A percentile compares a stretch with the other conserved stretches of the same genome.
Evolutionary conservation across 1,140 invertebrate species (phyloP).

Genomic region (Bombyx mandarina): DNA sequence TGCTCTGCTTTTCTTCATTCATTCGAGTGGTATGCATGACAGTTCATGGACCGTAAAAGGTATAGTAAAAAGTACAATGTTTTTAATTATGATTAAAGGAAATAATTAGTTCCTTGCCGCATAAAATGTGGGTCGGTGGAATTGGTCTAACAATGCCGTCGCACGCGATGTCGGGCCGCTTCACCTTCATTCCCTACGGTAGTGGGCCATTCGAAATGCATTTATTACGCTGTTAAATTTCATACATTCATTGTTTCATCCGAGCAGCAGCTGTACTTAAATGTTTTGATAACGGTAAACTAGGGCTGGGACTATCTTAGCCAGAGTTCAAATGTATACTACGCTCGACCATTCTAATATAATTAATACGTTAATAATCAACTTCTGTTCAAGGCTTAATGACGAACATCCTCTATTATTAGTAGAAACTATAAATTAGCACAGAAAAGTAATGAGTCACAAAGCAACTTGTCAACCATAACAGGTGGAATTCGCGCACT

Average conservation of each 20-base stretch:
- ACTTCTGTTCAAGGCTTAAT: no score
- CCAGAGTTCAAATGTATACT: no score
- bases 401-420: no score
- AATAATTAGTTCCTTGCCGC: slow-evolving; percentile 53
- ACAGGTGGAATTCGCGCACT: slow-evolving; percentile 55
- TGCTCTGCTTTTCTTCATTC: slow-evolving; percentile 19
- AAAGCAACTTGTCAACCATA: slow-evolving; percentile 17
- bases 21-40: slow-evolving; percentile 3
- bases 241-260: slow-evolving; percentile 21
- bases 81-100: slow-evolving; percentile 35
- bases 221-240: slow-evolving; percentile 18
- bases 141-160: slow-evolving; percentile 32
- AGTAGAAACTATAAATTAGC: background rate
- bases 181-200: slow-evolving; percentile 28
- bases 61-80: slow-evolving; percentile 29
- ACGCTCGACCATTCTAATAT: no score
- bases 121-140: slow-evolving; percentile 68
- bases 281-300: slow-evolving; percentile 19
- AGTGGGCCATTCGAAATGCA: slow-evolving; percentile 18
- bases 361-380: no score
- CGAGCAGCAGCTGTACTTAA: slow-evolving; percentile 8
- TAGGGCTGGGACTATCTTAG: slow-evolving; percentile 6
- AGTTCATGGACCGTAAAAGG: slow-evolving; percentile 8
- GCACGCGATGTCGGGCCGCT: slow-evolving; percentile 49
- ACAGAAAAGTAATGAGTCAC: slow-evolving; percentile 47